Evolutionary conservation across 2,888 invertebrate species (phyloP), one percentile per base, ranked within the genome.

Genomic region (Teleogryllus oceanicus): DNA sequence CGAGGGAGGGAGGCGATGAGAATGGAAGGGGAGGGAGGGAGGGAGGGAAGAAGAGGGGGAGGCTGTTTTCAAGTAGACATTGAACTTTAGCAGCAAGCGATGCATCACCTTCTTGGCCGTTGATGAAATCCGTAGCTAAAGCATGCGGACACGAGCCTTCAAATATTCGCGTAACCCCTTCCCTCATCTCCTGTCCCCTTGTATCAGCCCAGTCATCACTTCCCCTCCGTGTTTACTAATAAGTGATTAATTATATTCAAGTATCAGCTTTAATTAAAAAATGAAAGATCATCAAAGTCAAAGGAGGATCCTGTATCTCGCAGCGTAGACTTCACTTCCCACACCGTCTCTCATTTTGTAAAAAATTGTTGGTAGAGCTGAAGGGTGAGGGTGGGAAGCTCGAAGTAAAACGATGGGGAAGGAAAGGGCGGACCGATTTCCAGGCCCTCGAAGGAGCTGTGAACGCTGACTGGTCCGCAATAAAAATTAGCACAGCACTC

Each of bases 201-300:
- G 37, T 8, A 37, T 37, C 37, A 37, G 37, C 37, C 37, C 37
- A 4, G 37, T 37, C 37, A 37, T 37, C 37, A 37, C 37, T 37
- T 8, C 37, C 62, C n/a, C n/a, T 62, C 10, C 62, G 3, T n/a
- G 62, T 62, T n/a, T n/a, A 62, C 62, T 18, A 62, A 62, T 62
- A 62, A 62, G 62, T 62, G 62, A 62, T 62, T 62, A 62, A 62
- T 62, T 62, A 62, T n/a, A 62, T 62, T n/a, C 62, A 62, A n/a
- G 62, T 18, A 62, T 18, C 16, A 62, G 62, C 8, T 62, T 62
- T 62, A 62, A 62, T 62, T 62, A 62, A 18, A 62, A 62, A 62
- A 62, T 62, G 62, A 62, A 62, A 62, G n/a, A 62, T 62, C 62
- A 37, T 62, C 62, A 62, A 62, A 62, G 62, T 62, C 62, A 62